Base-by-base conservation (phyloP, 2,113 vertebrate genomes). In the Callospermophilus lateralis region DNA sequence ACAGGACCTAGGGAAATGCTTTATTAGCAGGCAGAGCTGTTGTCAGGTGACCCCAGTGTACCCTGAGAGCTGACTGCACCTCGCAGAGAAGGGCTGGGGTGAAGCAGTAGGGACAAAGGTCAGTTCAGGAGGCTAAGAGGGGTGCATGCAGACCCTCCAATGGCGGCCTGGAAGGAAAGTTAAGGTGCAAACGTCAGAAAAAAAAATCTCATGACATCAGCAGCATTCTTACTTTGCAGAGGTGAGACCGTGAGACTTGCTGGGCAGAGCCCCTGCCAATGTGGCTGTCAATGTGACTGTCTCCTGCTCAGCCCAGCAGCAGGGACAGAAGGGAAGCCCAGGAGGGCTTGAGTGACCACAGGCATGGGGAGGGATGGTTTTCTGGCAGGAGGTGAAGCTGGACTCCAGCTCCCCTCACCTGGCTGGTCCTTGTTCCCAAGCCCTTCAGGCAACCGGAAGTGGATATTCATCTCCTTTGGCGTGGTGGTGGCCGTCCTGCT, bases 401-500 rank as follows among this genome's bases (percentile, higher is more conserved):
- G 73, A 58, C 42, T 79, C 77, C 58, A 58, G 76, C 73, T 16
- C 2, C 89, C 91, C 63, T 55, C 63, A 2, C 20, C 26, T 48
- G 1, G 20, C 11, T 42, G 37, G 37, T 32, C 53, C 72, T 80
- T 77, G 22, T 97, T 85, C 94, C 51, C 6, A 74, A 92, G 84
- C 17, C 22, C 91, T 53, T 68, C 6, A 3, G 4, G 0, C 0
- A 24, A 0, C 4, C 53, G 9, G 8, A 55, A 0, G 28, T 81
- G 19, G 13, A 67, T 0, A 32, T 72, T 83, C 84, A 4, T 76
- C 55, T 0, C 95, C 0, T 28, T 90, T 0, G n/a, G 63, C 0
- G 30, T 65, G 32, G 15, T 55, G 48, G 93, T 97, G 76, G 65
- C 90, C 5, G 0, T 94, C 34, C 83, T 98, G 86, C 55, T 97